Percentiles rank a stretch among this genome's conserved stretches.
Evolutionary conservation across 2,113 vertebrate species (phyloP).

Genomic region (Pluvianellus socialis): DNA sequence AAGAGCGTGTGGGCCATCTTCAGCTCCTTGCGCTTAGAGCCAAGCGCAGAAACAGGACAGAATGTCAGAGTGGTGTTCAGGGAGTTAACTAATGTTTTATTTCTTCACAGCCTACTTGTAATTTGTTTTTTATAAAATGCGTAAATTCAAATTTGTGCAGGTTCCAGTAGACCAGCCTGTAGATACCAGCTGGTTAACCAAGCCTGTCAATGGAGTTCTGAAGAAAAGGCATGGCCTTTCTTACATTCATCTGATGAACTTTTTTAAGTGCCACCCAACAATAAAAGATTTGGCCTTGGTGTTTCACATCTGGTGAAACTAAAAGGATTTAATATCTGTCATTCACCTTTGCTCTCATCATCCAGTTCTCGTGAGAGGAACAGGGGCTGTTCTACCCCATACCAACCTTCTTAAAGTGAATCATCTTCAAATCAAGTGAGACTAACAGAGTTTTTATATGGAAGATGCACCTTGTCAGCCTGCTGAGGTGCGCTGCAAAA

Average conservation of each 20-base stretch:
- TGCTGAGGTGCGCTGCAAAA: background rate
- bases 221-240: background rate
- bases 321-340: background rate
- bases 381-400: background rate
- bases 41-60: background rate
- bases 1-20: background rate
- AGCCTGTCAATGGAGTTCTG: background rate
- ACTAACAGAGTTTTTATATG: background rate
- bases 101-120: background rate
- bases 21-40: background rate
- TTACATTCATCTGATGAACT: background rate
- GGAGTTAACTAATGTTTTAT: background rate
- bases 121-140: background rate
- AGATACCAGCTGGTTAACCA: background rate
- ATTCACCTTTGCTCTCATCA: background rate
- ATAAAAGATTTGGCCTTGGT: background rate
- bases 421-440: background rate
- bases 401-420: background rate
- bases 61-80: background rate
- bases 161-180: background rate
- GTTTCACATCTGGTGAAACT: background rate
- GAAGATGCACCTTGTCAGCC: background rate
- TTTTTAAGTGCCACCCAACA: background rate
- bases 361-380: background rate
- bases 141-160: background rate